Percentiles rank a stretch among this genome's conserved stretches.
Evolutionary conservation across 2,113 vertebrate species (phyloP).

Genomic region (Mastomys coucha): DNA sequence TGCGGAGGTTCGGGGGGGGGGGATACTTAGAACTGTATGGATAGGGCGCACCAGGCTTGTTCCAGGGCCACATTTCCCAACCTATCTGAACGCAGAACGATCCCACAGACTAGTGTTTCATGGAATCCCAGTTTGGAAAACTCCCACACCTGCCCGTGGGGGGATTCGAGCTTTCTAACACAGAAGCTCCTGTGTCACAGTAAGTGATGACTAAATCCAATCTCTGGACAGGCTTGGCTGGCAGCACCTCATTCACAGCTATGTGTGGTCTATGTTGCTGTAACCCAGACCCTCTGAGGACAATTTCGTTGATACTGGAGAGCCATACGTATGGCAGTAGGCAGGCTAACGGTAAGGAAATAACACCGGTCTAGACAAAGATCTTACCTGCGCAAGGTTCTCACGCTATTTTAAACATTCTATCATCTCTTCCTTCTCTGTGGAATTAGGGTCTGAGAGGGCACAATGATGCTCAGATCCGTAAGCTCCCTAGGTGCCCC

Average conservation of each 20-base stretch:
- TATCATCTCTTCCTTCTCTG: background rate
- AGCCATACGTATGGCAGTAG: background rate
- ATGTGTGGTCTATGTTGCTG: accelerated
- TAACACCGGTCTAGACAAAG: background rate
- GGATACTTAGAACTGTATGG: accelerated
- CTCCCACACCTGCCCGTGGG: too few species aligned
- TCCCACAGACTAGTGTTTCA: accelerated
- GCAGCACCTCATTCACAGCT: accelerated
- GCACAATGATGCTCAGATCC: background rate
- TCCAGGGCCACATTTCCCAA: accelerated
- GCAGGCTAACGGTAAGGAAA: background rate
- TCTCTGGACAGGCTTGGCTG: background rate
- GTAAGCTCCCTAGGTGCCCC: background rate
- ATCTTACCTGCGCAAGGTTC: accelerated
- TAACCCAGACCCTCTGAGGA: accelerated
- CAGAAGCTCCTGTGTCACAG: background rate
- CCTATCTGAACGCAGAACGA: background rate
- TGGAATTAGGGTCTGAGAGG: background rate
- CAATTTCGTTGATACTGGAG: background rate
- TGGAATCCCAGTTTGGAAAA: background rate
- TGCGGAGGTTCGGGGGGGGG: too few species aligned
- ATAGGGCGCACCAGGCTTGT: background rate
- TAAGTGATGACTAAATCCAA: accelerated
- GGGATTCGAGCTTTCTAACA: background rate
- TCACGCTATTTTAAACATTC: background rate